Conservation (phyloP, 2,888 invertebrate genomes). For the Monopis laevigella region DNA sequence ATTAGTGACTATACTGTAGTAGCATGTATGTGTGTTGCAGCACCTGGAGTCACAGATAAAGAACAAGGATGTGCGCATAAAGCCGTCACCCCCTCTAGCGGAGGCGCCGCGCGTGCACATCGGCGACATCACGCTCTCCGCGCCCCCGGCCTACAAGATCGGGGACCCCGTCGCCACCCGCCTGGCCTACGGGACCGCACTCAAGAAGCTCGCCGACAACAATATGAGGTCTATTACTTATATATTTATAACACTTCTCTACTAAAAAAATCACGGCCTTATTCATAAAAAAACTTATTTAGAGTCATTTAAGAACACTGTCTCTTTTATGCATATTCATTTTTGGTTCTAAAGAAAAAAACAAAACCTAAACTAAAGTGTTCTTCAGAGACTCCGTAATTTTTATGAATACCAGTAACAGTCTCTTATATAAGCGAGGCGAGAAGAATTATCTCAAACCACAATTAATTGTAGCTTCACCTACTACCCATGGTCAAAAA, state of each 20-base stretch:
- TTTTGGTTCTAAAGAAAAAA: too few species aligned
- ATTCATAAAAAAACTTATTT: not conserved
- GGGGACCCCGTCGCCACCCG: constrained; percentile 88
- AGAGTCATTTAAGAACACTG: too few species aligned
- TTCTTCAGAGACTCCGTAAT: too few species aligned
- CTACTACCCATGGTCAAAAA: too few species aligned
- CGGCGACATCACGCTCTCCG: constrained; percentile 71
- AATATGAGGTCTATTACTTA: constrained; percentile 58
- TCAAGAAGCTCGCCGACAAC: constrained; percentile 84
- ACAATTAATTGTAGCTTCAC: too few species aligned
- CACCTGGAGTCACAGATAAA: constrained; percentile 74
- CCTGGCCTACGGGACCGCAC: constrained; percentile 92
- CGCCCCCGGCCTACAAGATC: constrained; percentile 84
- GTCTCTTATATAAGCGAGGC: too few species aligned
- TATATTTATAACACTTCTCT: not conserved
- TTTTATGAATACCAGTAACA: too few species aligned
- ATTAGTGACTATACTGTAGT: not conserved
- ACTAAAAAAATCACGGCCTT: too few species aligned
- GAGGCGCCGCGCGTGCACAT: constrained; percentile 77
- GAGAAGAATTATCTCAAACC: too few species aligned
- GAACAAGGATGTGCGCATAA: constrained; percentile 70
- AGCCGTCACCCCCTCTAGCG: constrained; percentile 69
- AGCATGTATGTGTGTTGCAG: constrained; percentile 28
- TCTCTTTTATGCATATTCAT: too few species aligned
- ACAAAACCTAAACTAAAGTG: too few species aligned